A percentile compares a stretch with the other conserved stretches of the same genome.
phyloP scores from a whole-genome alignment of 2,888 invertebrate genomes.

The Copidosoma aretas region DNA sequence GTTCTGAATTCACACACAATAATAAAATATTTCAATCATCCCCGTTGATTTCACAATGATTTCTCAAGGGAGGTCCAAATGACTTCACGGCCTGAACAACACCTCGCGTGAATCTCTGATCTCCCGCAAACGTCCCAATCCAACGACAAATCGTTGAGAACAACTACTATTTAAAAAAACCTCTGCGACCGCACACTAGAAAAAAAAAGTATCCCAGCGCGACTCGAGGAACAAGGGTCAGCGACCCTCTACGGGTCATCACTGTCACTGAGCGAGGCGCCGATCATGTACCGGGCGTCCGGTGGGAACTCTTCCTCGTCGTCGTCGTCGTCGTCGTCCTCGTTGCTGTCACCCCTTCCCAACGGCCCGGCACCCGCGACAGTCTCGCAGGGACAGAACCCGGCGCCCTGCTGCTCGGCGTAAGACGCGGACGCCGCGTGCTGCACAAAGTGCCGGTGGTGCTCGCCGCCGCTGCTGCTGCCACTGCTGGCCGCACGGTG shows the following conservation, averaged over 20 bases:
- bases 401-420: constrained; percentile 30
- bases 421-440: neutral
- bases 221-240: neutral
- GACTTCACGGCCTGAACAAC: no score
- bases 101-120: no score
- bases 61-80: no score
- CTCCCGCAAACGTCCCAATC: no score
- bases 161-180: no score
- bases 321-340: neutral
- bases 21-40: no score
- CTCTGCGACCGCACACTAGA: no score
- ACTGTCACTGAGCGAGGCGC: constrained; percentile 53
- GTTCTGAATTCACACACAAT: no score
- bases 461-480: neutral
- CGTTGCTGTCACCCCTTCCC: no score
- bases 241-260: constrained; percentile 48
- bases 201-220: no score
- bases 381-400: constrained; percentile 50
- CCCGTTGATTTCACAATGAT: no score
- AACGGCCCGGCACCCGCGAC: constrained; percentile 17
- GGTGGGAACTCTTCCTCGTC: constrained; percentile 50
- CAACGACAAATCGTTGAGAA: no score
- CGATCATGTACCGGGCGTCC: constrained; percentile 54
- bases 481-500: neutral
- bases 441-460: neutral